These are phyloP conservation scores for Actinia tenebrosa DNA, from an alignment of 64 coral and sea anemone species.

Conservation along the genomic window DNA sequence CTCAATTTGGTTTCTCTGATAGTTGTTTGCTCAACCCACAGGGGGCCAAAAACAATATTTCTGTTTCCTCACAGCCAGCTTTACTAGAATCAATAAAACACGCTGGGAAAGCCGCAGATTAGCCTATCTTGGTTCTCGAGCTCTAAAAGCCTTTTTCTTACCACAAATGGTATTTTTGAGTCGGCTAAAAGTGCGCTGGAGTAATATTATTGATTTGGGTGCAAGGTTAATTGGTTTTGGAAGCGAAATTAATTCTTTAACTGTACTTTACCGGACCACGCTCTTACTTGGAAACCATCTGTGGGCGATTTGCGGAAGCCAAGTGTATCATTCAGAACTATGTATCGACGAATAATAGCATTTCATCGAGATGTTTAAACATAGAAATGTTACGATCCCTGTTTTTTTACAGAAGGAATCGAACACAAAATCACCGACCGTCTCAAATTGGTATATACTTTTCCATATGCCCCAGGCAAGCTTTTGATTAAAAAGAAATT, in stretches of 20 bases:
- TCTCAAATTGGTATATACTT: not conserved
- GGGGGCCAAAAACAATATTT: slow-evolving; percentile 1
- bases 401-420: not conserved
- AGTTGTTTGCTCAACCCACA: slow-evolving; percentile 19
- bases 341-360: not conserved
- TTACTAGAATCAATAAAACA: not conserved
- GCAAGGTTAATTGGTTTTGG: slow-evolving; percentile 22
- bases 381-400: not conserved
- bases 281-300: not conserved
- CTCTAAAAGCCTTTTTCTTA: not conserved
- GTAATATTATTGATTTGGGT: slow-evolving; percentile 19
- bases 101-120: not conserved
- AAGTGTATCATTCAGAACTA: not conserved
- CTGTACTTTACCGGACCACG: slow-evolving; percentile 18
- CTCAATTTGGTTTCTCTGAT: slow-evolving; percentile 17
- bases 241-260: slow-evolving; percentile 13
- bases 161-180: not conserved
- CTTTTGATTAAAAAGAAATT: not conserved
- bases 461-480: not conserved
- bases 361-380: not conserved
- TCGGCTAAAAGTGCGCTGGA: not conserved
- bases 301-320: not conserved
- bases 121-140: not conserved
- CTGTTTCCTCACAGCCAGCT: not conserved
- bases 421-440: not conserved